Base-by-base conservation (phyloP, 2,888 invertebrate species). In the Galerucella calmariensis region DNA sequence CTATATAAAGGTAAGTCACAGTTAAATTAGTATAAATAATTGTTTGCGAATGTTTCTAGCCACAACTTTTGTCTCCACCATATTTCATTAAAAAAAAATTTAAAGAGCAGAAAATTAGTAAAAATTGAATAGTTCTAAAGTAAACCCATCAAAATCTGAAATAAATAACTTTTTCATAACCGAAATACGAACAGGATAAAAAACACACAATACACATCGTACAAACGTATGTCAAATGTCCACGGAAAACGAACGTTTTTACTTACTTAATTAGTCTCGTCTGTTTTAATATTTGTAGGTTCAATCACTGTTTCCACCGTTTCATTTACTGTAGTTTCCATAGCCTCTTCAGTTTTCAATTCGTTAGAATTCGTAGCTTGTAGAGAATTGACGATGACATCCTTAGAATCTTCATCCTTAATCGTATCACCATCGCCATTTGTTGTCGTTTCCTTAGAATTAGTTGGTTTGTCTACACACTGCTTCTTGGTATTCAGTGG, bases 401-500 rank as follows among this genome's bases (percentile, higher is more conserved):
- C 56, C 56, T 56, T 56, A 56, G 56, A 20, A 56, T 56, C 56
- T 56, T 56, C 46, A 20, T 24, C 0, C 16, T 65, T 41, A 16
- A 56, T 16, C 41, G 24, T 16, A 46, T 20, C 16, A 9, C 62
- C 41, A 14, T 62, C 62, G 10, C 16, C 63, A 16, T 46, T 65
- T 16, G 41, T 65, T 16, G 41, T 44, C 4, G 35, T 44, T 16
- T 63, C 20, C 53, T 58, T 62, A 35, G 41, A 27, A 58, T 58
- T 24, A 9, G 10, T 63, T 53, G 73, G 16, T 16, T 63, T 56
- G 35, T 72, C 63, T 8, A 62, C 8, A 56, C 75, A 70, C 14
- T 56, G 51, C 58, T 72, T 75, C 27, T 77, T 78, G 11, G 24
- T 70, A 24, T 74, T 76, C 72, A 74, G 61, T 5, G 76, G 75